Conservation (phyloP, 2,797 vertebrate genomes). For the Protosalanx chinensis region DNA sequence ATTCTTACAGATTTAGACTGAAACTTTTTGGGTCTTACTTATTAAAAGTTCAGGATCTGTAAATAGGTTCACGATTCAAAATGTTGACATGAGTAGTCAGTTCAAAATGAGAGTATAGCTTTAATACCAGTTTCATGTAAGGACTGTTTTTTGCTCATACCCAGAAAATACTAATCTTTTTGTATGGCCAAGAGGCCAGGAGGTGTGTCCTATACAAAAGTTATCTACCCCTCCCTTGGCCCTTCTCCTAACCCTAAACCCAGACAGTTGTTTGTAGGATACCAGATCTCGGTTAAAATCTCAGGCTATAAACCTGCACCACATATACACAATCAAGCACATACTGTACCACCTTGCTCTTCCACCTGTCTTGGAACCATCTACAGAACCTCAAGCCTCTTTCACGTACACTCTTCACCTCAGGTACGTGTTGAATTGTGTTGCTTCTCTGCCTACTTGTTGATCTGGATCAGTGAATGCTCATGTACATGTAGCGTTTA, state of each 20-base stretch:
- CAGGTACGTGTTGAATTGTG: slow-evolving; percentile 56
- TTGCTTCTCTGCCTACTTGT: neutral
- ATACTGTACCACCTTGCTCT: slow-evolving; percentile 23
- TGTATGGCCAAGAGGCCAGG: slow-evolving; percentile 47
- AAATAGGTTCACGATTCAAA: neutral
- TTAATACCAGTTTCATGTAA: neutral
- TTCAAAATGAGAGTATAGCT: neutral
- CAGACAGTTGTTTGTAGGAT: slow-evolving; percentile 51
- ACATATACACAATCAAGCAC: slow-evolving; percentile 20
- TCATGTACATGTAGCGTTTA: neutral
- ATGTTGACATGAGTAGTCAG: neutral
- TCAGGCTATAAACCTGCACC: slow-evolving; percentile 35
- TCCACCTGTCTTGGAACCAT: slow-evolving; percentile 25
- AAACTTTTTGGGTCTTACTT: no score
- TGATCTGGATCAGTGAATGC: neutral
- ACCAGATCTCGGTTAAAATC: slow-evolving; percentile 46
- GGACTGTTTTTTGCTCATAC: slow-evolving; percentile 17
- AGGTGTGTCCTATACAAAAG: slow-evolving; percentile 69
- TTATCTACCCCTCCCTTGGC: slow-evolving; percentile 67
- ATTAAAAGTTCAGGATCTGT: no score
- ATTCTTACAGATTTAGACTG: no score
- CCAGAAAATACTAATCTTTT: slow-evolving; percentile 28
- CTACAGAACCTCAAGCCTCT: slow-evolving; percentile 1
- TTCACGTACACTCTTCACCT: slow-evolving; percentile 20
- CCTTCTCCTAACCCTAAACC: slow-evolving; percentile 61